phyloP scores from a whole-genome alignment of 2,113 vertebrate genomes.

The Grammomys surdaster region DNA sequence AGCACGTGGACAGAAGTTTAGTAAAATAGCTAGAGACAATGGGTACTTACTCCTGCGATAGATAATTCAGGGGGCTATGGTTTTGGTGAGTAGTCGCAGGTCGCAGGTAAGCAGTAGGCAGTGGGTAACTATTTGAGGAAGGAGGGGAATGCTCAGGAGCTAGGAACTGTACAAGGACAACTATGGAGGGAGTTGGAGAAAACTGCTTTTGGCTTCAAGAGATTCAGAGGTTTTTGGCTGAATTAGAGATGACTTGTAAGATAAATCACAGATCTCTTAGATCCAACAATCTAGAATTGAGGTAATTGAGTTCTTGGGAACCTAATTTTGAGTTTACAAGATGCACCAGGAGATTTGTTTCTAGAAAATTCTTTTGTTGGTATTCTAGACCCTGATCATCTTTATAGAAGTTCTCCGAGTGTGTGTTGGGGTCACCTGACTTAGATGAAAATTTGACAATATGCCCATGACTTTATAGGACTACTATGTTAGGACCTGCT shows the following conservation, averaged over 20 bases:
- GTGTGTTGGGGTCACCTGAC: background rate
- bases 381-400: background rate
- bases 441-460: background rate
- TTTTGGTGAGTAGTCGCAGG: background rate
- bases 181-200: background rate
- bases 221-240: slow-evolving; percentile 26
- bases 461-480: background rate
- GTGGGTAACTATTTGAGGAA: background rate
- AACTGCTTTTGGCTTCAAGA: slow-evolving; percentile 4
- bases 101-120: background rate
- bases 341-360: background rate
- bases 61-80: background rate
- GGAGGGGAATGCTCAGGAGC: background rate
- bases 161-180: background rate
- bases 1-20: background rate
- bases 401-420: slow-evolving; percentile 24
- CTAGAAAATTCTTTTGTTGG: slow-evolving; percentile 10
- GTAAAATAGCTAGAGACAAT: background rate
- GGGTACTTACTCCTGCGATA: background rate
- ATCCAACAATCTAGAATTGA: background rate
- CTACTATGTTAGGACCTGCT: background rate
- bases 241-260: slow-evolving; percentile 16
- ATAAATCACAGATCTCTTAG: background rate
- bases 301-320: slow-evolving; percentile 34
- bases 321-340: slow-evolving; percentile 17